Evolutionary conservation across 30 jellyfish, hydroid and myxozoan species (phyloP), one percentile per base, ranked within the genome.

Genomic region (Phacellophora camtschatica): DNA sequence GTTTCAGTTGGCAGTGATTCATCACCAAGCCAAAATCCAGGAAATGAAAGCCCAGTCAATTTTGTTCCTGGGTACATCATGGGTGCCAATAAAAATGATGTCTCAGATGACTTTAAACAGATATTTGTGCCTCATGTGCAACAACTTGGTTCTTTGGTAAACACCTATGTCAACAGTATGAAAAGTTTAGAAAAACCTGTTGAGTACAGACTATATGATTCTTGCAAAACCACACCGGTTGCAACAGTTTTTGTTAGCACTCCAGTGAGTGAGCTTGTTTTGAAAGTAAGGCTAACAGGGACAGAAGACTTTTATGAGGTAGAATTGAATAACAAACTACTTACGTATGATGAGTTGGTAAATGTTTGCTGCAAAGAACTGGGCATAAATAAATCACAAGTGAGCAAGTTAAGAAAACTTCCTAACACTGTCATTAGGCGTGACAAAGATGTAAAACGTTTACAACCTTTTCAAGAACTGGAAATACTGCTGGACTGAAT

Each of bases 401-500:
- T 83, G 25, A 37, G 16, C 12, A 90, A 90, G 33, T 51, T 93
- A 12, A 72, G 99, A 45, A 93, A 93, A 66, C 78, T 93, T 0
- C 99, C 99, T 15, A 78, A 93, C 50, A 86, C 96, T 0, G 70
- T 77, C 5, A 35, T 93, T 20, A 82, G 97, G 20, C 86, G 89
- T 23, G 99, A 93, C 74, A 86, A 74, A 56, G 96, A 93, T 69
- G 96, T 93, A 25, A 72, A 61, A 54, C 65, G 96, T 43, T 85
- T 93, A 25, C 73, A 66, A 35, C 88, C 86, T 0, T 86, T 50
- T 29, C 96, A 93, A 42, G 99, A 93, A 42, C 77, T 93, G 10
- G 99, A 93, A 63, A 58, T n/a, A n/a, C n/a, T n/a, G n/a, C n/a
- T n/a, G n/a, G n/a, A n/a, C n/a, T n/a, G n/a, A n/a, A n/a, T n/a